These are phyloP conservation scores for Stenchaetothrips biformis DNA, from an alignment of 2,888 invertebrate species.

Conservation along the genomic window DNA sequence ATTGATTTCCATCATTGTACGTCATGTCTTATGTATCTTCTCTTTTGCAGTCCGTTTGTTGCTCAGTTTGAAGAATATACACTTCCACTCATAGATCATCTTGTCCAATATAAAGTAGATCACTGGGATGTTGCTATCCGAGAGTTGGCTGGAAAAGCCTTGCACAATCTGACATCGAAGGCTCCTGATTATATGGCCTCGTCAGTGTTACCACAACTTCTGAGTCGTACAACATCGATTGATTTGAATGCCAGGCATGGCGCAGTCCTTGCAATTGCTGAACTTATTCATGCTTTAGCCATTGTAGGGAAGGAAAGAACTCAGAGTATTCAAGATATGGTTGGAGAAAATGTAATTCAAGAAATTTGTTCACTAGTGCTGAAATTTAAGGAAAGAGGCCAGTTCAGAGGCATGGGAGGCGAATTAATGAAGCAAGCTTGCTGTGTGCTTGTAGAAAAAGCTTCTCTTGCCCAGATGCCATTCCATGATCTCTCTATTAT, in stretches of 20 bases:
- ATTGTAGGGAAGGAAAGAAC: slow-evolving; percentile 43
- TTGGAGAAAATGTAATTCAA: slow-evolving; percentile 34
- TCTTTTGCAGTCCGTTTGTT: slow-evolving; percentile 54
- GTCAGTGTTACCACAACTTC: slow-evolving; percentile 63
- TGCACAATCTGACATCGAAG: slow-evolving; percentile 54
- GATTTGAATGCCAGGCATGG: slow-evolving; percentile 86
- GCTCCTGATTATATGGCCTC: slow-evolving; percentile 66
- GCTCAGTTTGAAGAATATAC: slow-evolving; percentile 77
- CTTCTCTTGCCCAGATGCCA: slow-evolving; percentile 64
- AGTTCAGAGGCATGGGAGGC: slow-evolving; percentile 79
- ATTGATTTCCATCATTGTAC: slow-evolving; percentile 2
- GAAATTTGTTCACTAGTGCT: slow-evolving; percentile 48
- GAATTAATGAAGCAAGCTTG: slow-evolving; percentile 86
- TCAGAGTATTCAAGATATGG: slow-evolving; percentile 34
- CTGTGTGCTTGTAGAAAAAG: slow-evolving; percentile 69
- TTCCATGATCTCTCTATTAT: slow-evolving; percentile 56
- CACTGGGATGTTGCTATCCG: slow-evolving; percentile 89
- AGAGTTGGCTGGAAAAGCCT: slow-evolving; percentile 72
- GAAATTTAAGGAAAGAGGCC: slow-evolving; percentile 56
- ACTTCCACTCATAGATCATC: slow-evolving; percentile 71
- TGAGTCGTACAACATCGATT: slow-evolving; percentile 66
- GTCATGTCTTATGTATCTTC: slow-evolving; percentile 27
- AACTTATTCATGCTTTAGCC: slow-evolving; percentile 69
- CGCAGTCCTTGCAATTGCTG: slow-evolving; percentile 76
- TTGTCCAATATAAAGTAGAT: slow-evolving; percentile 68